Conservation (phyloP, 2,797 vertebrate species). For the Notolabrus celidotus region DNA sequence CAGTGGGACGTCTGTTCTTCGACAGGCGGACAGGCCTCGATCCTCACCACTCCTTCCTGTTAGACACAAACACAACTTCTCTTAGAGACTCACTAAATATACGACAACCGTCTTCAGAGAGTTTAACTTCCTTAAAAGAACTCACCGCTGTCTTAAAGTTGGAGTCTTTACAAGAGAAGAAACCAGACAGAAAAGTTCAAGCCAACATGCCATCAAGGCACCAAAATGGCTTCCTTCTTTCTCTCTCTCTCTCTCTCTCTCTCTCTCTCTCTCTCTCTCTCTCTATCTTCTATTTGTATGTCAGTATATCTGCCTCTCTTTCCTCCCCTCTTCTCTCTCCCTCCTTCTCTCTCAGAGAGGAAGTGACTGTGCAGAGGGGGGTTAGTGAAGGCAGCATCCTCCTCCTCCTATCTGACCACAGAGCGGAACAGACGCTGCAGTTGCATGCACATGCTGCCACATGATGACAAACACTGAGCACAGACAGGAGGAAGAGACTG, state of each 20-base stretch:
- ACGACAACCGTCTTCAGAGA: conserved; percentile 12
- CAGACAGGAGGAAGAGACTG: not conserved
- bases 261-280: conserved; percentile 19
- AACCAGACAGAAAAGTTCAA: not conserved
- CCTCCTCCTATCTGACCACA: conserved; percentile 58
- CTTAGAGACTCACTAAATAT: not conserved
- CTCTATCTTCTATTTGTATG: not conserved
- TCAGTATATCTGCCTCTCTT: conserved; percentile 10
- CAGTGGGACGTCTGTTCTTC: not conserved
- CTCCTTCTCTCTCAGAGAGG: conserved; percentile 52
- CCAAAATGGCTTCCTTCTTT: conserved; percentile 70
- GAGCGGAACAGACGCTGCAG: conserved; percentile 59
- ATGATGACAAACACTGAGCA: not conserved
- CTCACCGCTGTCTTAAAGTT: not conserved
- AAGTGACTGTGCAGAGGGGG: conserved; percentile 62
- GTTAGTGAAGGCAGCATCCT: conserved; percentile 19
- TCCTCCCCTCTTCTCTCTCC: conserved; percentile 18
- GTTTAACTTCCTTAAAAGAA: conserved; percentile 40
- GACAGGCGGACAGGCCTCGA: not conserved
- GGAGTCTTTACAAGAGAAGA: not conserved
- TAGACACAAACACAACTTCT: not conserved
- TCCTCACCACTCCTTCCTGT: conserved; percentile 22
- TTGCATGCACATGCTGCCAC: conserved; percentile 53
- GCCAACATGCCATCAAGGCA: conserved; percentile 14
- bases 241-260: conserved; percentile 17